Evolutionary conservation across 2,113 vertebrate species (phyloP), one percentile per base, ranked within the genome.

Genomic region (Nothoprocta pentlandii): DNA sequence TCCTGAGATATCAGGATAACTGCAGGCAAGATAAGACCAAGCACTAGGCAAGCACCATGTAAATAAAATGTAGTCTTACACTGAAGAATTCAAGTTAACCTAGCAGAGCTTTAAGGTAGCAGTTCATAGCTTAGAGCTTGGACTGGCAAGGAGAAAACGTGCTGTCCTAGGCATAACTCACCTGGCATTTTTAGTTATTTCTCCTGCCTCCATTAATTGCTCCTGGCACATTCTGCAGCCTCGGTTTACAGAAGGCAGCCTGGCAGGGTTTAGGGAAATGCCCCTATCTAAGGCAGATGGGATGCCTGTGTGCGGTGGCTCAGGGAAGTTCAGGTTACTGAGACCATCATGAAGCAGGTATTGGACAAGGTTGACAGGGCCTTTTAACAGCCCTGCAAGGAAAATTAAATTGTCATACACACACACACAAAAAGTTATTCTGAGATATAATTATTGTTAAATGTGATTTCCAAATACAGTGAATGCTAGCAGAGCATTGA

Each of bases 241-340:
- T 74, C 19, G 32, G 20, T 58, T 11, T 59, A 19, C 41, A 53
- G 22, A 64, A 89, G 14, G 34, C 9, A 47, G 22, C 25, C 25
- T 30, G 5, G 6, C 26, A 53, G 4, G 46, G 63, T 85, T 30
- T 59, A 39, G 41, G 32, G 68, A 46, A 16, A 77, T 63, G 49
- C 21, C 9, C 4, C 49, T 53, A 22, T 25, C 82, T 22, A 14
- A 83, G 12, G 32, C 19, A 51, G 51, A 84, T 44, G 34, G 16
- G 19, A 26, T 76, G 9, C 53, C 68, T 62, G 11, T 0, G 0
- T 49, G 41, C 25, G 54, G 8, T n/a, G 53, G 8, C 41, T 63
- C 70, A 20, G 56, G 41, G 58, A 59, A 23, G 80, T 46, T 53
- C 34, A 17, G 1, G 2, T 54, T 36, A 39, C 36, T 53, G 12